These are phyloP conservation scores for Diarsia dahlii DNA, from an alignment of 2,888 invertebrate species.

Conservation along the genomic window DNA sequence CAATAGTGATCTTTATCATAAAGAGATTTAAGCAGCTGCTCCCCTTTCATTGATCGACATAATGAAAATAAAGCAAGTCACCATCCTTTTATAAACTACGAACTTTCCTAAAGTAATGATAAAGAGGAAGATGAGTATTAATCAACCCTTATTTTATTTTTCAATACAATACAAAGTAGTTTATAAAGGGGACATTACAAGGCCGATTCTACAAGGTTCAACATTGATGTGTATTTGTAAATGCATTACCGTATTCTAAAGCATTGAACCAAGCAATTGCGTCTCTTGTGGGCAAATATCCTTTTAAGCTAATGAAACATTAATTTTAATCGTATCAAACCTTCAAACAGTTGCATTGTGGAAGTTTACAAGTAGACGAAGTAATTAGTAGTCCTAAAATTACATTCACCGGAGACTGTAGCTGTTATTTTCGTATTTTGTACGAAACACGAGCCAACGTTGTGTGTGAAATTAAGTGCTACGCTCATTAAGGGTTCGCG, in stretches of 20 bases:
- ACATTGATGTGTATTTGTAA: constrained; percentile 30
- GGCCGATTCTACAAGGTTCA: background rate
- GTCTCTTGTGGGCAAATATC: constrained; percentile 42
- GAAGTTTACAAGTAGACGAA: constrained; percentile 54
- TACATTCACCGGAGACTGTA: constrained; percentile 20
- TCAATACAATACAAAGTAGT: constrained; percentile 33
- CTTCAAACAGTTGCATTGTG: constrained; percentile 50
- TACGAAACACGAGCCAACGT: constrained; percentile 1
- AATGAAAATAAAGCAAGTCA: constrained; percentile 43
- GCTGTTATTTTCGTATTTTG: constrained; percentile 15
- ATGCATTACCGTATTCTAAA: constrained; percentile 20
- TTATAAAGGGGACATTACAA: constrained; percentile 15
- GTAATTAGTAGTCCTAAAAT: constrained; percentile 45
- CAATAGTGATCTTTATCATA: constrained; percentile 27
- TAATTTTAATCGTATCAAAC: constrained; percentile 45
- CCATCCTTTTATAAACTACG: constrained; percentile 13
- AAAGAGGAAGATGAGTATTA: constrained; percentile 18
- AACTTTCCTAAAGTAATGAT: constrained; percentile 22
- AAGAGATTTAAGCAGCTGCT: constrained; percentile 28
- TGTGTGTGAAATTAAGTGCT: constrained; percentile 32
- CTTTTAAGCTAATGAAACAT: constrained; percentile 52
- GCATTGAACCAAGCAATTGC: constrained; percentile 32
- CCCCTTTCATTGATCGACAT: constrained; percentile 5
- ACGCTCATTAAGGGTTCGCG: constrained; percentile 21
- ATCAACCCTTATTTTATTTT: constrained; percentile 17